Evolutionary conservation across 2,888 invertebrate genomes (phyloP), one percentile per base, ranked within the genome.

Genomic region (Acrobasis consociella): DNA sequence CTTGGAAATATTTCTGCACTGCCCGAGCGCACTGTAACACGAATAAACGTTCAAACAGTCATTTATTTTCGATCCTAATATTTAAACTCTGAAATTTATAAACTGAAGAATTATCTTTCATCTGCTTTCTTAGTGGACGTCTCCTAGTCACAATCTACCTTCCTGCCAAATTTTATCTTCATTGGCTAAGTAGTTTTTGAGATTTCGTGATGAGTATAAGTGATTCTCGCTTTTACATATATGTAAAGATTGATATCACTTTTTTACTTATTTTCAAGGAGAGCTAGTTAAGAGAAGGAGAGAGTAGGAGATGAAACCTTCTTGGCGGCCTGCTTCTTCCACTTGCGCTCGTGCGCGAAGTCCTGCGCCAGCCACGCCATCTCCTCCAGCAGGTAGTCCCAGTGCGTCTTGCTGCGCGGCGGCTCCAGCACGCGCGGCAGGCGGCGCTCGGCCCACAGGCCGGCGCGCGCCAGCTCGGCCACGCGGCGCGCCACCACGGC

Each of bases 341-440:
- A 99, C 85, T 98, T 99, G 68, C 99, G 94, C 88, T 99, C 99
- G 85, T 98, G 97, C 38, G 97, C 97, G 90, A 99, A 99, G 91
- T 99, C 99, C 49, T 98, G 97, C 49, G 99, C 97, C 71, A 99
- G 93, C 99, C 99, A 99, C 49, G 97, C 96, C 98, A 99, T 99
- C 92, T 99, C 99, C 88, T 99, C 99, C 51, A 99, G 93, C 69
- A 99, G 93, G 88, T 98, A 99, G 89, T 99, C 99, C 99, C 99
- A 99, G 87, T 99, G 99, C 38, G 97, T 96, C 92, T 99, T 99
- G 61, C 95, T 94, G 68, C 99, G 94, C 66, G 96, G 94, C 72
- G 98, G 97, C 89, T 98, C 98, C 82, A 97, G 96, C 69, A 98
- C 95, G 91, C 98, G 98, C 62, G 98, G 98, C 83, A 99, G 93